Evolutionary conservation across 2,113 vertebrate genomes (phyloP).

Genomic region (Nannobrachium achirus): DNA sequence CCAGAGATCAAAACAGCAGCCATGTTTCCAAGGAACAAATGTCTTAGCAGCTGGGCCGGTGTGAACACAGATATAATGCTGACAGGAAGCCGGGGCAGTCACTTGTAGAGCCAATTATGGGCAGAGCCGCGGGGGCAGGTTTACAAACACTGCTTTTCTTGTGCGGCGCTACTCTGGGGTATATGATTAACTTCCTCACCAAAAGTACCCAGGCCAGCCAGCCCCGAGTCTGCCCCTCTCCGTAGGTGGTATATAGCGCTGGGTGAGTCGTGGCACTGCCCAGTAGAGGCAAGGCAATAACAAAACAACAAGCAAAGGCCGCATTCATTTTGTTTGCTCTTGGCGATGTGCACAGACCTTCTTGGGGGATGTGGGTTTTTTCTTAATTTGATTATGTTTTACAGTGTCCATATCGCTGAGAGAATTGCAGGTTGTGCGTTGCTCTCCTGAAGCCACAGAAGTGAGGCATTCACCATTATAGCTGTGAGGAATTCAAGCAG

Average conservation of each 20-base stretch:
- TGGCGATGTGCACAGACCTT: constrained; percentile 57
- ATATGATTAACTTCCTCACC: constrained; percentile 83
- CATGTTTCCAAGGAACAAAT: constrained; percentile 80
- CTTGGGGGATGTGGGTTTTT: constrained; percentile 49
- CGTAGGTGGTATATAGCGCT: constrained; percentile 66
- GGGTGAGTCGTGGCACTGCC: constrained; percentile 60
- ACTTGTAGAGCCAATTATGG: constrained; percentile 81
- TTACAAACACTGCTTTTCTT: constrained; percentile 81
- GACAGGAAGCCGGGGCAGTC: constrained; percentile 83
- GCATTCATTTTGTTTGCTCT: constrained; percentile 52
- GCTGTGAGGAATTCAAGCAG: constrained; percentile 62
- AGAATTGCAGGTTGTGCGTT: constrained; percentile 60
- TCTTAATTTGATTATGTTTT: constrained; percentile 59
- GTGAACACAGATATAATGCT: constrained; percentile 83
- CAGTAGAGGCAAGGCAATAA: constrained; percentile 25
- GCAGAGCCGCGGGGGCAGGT: constrained; percentile 72
- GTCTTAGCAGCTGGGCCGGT: constrained; percentile 74
- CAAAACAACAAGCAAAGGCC: constrained; percentile 39
- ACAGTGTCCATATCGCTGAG: constrained; percentile 54
- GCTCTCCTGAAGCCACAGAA: constrained; percentile 55
- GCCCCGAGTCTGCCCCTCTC: constrained; percentile 61
- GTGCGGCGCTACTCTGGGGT: constrained; percentile 73
- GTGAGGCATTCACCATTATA: constrained; percentile 36
- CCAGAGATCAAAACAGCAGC: constrained; percentile 84
- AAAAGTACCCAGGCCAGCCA: constrained; percentile 64